Base-by-base conservation (phyloP, 2,888 invertebrate species). In the Mantis religiosa region DNA sequence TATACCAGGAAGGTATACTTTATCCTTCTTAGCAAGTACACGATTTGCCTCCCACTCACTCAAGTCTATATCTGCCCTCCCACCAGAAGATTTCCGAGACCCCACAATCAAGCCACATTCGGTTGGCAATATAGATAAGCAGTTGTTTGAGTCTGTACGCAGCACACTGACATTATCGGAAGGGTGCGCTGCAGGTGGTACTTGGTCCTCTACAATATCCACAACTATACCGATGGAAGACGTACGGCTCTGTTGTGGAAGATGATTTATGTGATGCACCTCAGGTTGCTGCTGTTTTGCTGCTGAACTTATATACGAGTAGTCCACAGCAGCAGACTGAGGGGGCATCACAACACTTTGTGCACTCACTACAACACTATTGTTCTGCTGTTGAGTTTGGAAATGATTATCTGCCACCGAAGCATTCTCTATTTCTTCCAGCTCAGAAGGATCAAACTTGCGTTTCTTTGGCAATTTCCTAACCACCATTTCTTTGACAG, bases 21-120 rank as follows among this genome's bases (percentile, higher is more conserved):
- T 96, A 91, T 97, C 96, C 92, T 96, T 96, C 93, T 97, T 97
- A 83, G 98, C 99, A 91, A 99, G 94, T 90, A 99, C 98, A 91
- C 98, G 95, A 93, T 98, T 98, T 92, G 98, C 97, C 91, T 96
- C 96, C 99, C 99, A 99, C 93, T 99, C 98, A 92, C 96, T 96
- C 91, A 99, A 95, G 94, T 99, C 98, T 91, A 99, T 95, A 91
- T 93, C 94, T 90, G 92, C 91, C 88, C 91, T 84, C 20, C 85
- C 83, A 27, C 85, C 85, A 1, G 88, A 41, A 15, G 87, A 89
- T 28, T 90, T 90, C 47, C 89, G 84, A n/a, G 88, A n/a, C 6
- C 71, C 84, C n/a, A 82, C 83, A 27, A 85, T 47, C 71, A 83
- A 83, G 28, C 41, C 88, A 20, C 83, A 83, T 34, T 89, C 89